phyloP scores from a whole-genome alignment of 2,113 vertebrate species.

The Leiothrix lutea region DNA sequence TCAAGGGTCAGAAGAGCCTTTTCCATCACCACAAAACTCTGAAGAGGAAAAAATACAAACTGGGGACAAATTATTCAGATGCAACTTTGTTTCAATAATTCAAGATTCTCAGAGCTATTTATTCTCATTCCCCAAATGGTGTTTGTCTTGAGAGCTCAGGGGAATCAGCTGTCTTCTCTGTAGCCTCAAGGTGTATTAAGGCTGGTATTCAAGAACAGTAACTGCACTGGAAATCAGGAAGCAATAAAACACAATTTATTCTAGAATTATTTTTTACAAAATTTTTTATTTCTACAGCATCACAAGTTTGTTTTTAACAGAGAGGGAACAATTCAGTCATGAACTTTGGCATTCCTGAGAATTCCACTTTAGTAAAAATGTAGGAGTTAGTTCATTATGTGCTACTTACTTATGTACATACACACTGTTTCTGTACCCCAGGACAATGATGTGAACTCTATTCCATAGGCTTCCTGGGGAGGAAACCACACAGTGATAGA shows the following conservation, averaged over 20 bases:
- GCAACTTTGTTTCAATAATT: constrained; percentile 58
- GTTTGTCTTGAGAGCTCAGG: constrained; percentile 38
- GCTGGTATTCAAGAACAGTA: not conserved
- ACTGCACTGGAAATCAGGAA: not conserved
- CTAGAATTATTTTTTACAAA: not conserved
- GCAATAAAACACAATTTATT: not conserved
- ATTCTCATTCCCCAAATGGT: constrained; percentile 19
- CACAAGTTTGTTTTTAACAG: not conserved
- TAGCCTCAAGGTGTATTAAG: constrained; percentile 3
- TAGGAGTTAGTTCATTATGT: not conserved
- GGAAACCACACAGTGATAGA: not conserved
- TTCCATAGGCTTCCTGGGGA: not conserved
- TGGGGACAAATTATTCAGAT: not conserved
- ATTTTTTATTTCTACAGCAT: not conserved
- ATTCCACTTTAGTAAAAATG: not conserved
- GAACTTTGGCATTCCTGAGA: not conserved
- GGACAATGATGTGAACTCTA: not conserved
- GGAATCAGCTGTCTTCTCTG: constrained; percentile 18
- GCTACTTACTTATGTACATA: not conserved
- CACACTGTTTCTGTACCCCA: not conserved
- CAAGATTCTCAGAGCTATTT: constrained; percentile 45
- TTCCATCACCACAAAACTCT: not conserved
- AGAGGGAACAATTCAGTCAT: not conserved
- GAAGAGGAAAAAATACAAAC: not conserved
- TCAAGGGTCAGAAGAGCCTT: not conserved